Evolutionary conservation across 92 coral and sea anemone species (phyloP).

Genomic region (Epizoanthus illoricatus): DNA sequence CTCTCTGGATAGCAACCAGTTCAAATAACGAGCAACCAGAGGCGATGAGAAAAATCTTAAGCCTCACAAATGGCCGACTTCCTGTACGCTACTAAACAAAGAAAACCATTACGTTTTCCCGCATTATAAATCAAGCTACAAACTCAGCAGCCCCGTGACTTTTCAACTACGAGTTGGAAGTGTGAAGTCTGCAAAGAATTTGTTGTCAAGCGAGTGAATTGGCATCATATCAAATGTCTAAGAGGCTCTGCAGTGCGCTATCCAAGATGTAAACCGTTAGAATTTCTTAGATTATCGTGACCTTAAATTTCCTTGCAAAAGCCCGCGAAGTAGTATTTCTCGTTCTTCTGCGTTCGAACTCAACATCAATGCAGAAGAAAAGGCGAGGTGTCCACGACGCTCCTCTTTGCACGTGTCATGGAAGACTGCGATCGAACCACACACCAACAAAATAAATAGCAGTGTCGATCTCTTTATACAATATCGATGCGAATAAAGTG

Average conservation of each 20-base stretch:
- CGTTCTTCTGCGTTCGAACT: slow-evolving; percentile 38
- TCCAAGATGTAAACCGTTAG: slow-evolving; percentile 37
- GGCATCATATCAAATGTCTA: background rate
- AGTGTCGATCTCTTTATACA: slow-evolving; percentile 84
- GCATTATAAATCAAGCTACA: slow-evolving; percentile 28
- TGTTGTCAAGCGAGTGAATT: slow-evolving; percentile 12
- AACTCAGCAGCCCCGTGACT: slow-evolving; percentile 38
- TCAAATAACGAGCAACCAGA: slow-evolving; percentile 29
- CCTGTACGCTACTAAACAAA: slow-evolving; percentile 43
- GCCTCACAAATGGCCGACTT: slow-evolving; percentile 36
- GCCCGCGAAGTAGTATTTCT: slow-evolving; percentile 33
- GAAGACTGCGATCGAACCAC: slow-evolving; percentile 74
- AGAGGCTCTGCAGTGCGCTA: slow-evolving; percentile 33
- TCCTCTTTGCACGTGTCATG: slow-evolving; percentile 79
- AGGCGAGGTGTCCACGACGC: slow-evolving; percentile 36
- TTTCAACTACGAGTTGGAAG: background rate
- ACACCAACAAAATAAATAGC: slow-evolving; percentile 75
- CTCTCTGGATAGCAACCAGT: slow-evolving; percentile 32
- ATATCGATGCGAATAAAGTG: slow-evolving; percentile 91
- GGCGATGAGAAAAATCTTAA: slow-evolving; percentile 24
- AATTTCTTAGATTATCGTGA: slow-evolving; percentile 19
- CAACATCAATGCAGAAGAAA: slow-evolving; percentile 19
- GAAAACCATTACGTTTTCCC: slow-evolving; percentile 37
- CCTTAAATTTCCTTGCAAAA: slow-evolving; percentile 33
- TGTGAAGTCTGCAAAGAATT: slow-evolving; percentile 28